Percentiles rank a stretch among this genome's conserved stretches.
Conservation (phyloP, 2,113 vertebrate genomes). For the Sciurus niger region DNA sequence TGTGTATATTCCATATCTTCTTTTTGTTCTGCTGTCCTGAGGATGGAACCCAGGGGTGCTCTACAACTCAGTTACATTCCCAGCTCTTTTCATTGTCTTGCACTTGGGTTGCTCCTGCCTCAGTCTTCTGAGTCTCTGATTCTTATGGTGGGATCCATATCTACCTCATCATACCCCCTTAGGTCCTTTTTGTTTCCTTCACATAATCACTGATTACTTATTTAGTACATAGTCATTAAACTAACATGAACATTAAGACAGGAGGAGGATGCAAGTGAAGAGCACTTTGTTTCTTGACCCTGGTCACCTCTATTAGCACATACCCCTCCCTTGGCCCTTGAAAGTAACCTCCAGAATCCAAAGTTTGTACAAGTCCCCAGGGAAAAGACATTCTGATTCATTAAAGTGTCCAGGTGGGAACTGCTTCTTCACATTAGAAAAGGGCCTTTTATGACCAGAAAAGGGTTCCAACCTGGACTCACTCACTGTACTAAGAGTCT, state of each 20-base stretch:
- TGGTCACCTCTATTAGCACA: neutral
- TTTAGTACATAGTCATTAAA: no score
- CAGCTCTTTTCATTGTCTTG: no score
- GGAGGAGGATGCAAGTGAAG: fast-evolving
- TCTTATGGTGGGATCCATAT: fast-evolving
- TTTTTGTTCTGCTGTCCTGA: no score
- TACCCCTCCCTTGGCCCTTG: neutral
- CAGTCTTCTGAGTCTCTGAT: neutral
- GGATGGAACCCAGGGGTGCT: no score
- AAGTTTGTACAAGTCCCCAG: neutral
- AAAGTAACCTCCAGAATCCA: neutral
- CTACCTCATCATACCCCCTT: neutral
- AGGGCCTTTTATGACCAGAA: neutral
- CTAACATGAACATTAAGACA: neutral
- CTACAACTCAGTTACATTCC: no score
- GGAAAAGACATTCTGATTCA: neutral
- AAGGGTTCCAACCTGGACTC: neutral
- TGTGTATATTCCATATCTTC: no score
- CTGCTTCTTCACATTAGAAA: neutral
- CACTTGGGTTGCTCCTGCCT: no score
- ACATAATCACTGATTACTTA: neutral
- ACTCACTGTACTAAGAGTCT: neutral
- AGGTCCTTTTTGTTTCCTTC: neutral
- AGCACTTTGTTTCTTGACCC: no score
- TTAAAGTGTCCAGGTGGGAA: neutral